These are phyloP conservation scores for Dastarcus helophoroides DNA, from an alignment of 2,888 invertebrate genomes.

Conservation along the genomic window DNA sequence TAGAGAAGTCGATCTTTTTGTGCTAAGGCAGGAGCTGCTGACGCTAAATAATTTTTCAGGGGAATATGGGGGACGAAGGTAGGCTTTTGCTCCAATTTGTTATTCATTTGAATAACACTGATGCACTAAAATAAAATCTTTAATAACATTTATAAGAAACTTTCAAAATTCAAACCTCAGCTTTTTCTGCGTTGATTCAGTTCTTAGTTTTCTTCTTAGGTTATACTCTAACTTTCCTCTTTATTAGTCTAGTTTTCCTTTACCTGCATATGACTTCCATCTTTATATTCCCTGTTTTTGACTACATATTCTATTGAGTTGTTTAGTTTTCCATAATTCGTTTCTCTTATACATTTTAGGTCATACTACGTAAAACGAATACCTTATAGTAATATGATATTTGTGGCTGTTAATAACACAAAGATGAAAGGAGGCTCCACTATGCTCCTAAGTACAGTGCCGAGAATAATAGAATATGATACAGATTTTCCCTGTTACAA, in stretches of 20 bases:
- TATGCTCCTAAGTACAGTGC: conserved; percentile 39
- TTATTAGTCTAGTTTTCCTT: no score
- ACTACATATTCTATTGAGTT: conserved; percentile 2
- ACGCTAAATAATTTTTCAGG: conserved; percentile 20
- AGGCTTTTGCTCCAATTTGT: conserved; percentile 6
- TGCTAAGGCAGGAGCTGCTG: conserved; percentile 23
- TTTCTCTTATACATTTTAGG: conserved; percentile 26
- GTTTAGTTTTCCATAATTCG: not conserved
- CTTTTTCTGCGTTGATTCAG: no score
- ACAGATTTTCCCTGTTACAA: conserved; percentile 62
- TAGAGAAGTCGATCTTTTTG: conserved; percentile 24
- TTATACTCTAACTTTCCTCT: no score
- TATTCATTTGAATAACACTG: conserved; percentile 8
- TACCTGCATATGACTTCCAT: no score
- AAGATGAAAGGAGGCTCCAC: conserved; percentile 8
- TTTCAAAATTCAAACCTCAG: no score
- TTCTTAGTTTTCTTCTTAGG: no score
- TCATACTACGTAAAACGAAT: conserved; percentile 63
- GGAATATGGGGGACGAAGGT: conserved; percentile 16
- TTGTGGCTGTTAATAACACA: conserved; percentile 56
- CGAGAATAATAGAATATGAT: conserved; percentile 39
- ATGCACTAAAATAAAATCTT: conserved; percentile 4
- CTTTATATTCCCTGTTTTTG: no score
- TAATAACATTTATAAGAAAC: no score
- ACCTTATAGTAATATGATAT: conserved; percentile 63